Percentiles rank a stretch among this genome's conserved stretches.
Conservation (phyloP, 1,140 invertebrate species). For the Psilanteris sp. region DNA sequence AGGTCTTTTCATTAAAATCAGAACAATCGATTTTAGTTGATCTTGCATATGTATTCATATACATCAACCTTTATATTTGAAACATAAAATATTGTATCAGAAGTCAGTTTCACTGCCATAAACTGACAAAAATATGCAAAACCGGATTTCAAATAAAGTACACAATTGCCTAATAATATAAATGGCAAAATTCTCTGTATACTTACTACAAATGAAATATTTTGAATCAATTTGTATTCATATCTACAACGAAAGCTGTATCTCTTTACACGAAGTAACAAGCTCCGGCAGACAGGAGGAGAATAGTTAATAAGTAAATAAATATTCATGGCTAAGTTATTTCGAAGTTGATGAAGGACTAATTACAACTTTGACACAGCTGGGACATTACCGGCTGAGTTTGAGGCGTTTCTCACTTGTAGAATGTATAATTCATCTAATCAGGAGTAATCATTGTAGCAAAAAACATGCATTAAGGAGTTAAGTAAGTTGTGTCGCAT, state of each 20-base stretch:
- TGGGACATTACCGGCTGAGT: constrained; percentile 55
- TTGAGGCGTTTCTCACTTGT: constrained; percentile 57
- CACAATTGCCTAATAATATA: too few relatives aligned
- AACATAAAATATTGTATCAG: too few relatives aligned
- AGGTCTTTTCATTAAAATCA: too few relatives aligned
- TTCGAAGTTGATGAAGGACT: constrained; percentile 64
- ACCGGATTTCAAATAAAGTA: too few relatives aligned
- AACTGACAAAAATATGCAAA: too few relatives aligned
- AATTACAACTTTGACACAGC: constrained; percentile 66
- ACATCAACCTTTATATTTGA: too few relatives aligned
- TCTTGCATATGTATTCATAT: too few relatives aligned
- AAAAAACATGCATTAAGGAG: constrained; percentile 57
- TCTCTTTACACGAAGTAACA: constrained; percentile 44
- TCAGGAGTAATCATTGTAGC: constrained; percentile 53
- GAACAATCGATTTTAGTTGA: too few relatives aligned
- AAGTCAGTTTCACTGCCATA: too few relatives aligned
- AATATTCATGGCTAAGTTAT: constrained; percentile 64
- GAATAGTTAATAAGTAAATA: constrained; percentile 64
- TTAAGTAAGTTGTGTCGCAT: constrained; percentile 39
- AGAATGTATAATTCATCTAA: constrained; percentile 64
- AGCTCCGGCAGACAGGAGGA: constrained; percentile 37
- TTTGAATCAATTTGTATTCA: constrained; percentile 53
- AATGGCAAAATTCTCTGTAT: too few relatives aligned
- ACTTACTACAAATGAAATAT: constrained; percentile 38
- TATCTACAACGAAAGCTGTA: constrained; percentile 45